A percentile compares a stretch with the other conserved stretches of the same genome.
Conservation (phyloP, 2,888 invertebrate species). For the Tanypteryx hageni region DNA sequence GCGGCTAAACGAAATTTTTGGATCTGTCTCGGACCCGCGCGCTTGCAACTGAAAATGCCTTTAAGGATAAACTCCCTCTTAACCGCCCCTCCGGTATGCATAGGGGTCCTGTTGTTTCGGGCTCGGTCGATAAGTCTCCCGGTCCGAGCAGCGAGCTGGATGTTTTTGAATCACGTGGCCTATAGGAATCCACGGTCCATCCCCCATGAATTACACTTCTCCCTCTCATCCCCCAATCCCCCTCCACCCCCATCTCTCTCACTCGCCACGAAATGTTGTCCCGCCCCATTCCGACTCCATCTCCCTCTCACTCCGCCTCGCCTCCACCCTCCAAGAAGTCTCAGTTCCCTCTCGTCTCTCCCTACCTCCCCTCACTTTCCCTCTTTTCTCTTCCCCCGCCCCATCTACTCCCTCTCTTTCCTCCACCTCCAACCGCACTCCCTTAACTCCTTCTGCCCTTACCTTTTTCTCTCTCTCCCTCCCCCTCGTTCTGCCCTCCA, state of each 20-base stretch:
- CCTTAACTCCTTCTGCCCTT: background rate
- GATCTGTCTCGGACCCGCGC: background rate
- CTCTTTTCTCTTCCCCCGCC: background rate
- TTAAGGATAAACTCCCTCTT: background rate
- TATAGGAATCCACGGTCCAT: background rate
- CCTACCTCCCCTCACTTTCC: background rate
- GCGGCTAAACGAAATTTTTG: background rate
- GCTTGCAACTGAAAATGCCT: slow-evolving; percentile 20
- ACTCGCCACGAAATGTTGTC: background rate
- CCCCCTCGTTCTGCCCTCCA: background rate
- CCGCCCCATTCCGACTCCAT: background rate
- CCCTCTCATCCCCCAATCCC: background rate
- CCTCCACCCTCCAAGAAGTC: background rate
- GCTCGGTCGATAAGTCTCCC: slow-evolving; percentile 13
- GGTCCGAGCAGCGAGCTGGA: background rate
- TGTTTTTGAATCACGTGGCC: background rate
- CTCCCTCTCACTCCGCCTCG: background rate
- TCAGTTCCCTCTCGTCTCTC: background rate
- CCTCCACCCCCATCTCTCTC: no score
- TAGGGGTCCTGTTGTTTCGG: background rate
- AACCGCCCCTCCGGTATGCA: background rate
- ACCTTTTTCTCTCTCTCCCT: background rate
- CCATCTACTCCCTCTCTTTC: no score
- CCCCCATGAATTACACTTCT: background rate
- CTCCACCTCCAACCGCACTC: no score